Evolutionary conservation across 2,888 invertebrate genomes (phyloP), one percentile per base, ranked within the genome.

Genomic region (Dicyrtoma fusca): DNA sequence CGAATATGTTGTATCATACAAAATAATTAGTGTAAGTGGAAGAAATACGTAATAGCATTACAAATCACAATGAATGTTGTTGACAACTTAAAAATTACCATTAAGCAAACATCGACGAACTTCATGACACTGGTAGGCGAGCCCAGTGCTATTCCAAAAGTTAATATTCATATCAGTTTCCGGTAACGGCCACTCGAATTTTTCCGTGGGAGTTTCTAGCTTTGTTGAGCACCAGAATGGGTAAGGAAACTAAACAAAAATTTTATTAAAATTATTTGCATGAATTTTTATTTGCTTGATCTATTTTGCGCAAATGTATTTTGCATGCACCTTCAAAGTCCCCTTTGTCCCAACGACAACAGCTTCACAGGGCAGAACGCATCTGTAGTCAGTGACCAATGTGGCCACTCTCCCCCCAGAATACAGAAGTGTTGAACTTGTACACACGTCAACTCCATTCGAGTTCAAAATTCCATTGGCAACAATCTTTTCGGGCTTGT

Each of bases 41-140:
- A 34, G 8, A 8, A 5, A 34, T 8, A 34, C 8, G 4, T 34
- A 34, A 8, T 34, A 34, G 34, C 4, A 34, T 34, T 34, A 34
- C n/a, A n/a, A 61, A n/a, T 26, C 14, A 61, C 23, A 61, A 1
- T 26, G 6, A 10, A 34, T 14, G 1, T 2, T n/a, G 14, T 13
- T 21, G 4, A 11, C n/a, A 17, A 6, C 42, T 26, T 17, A 17
- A 42, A 47, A 45, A 10, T 8, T 55, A 90, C 89, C 89, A 84
- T 87, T 84, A 74, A 85, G 84, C 55, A 94, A 87, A 81, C 92
- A 92, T 75, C 88, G 85, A 80, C 91, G 88, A 66, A 89, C 92
- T 83, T 92, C 92, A 77, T 88, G 88, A 47, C 92, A 93, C 84
- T 94, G 89, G 82, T 91, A 94, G 75, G 88, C 85, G 61, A 94